Evolutionary conservation across 2,888 invertebrate species (phyloP).

Genomic region (Pediacus dermestoides): DNA sequence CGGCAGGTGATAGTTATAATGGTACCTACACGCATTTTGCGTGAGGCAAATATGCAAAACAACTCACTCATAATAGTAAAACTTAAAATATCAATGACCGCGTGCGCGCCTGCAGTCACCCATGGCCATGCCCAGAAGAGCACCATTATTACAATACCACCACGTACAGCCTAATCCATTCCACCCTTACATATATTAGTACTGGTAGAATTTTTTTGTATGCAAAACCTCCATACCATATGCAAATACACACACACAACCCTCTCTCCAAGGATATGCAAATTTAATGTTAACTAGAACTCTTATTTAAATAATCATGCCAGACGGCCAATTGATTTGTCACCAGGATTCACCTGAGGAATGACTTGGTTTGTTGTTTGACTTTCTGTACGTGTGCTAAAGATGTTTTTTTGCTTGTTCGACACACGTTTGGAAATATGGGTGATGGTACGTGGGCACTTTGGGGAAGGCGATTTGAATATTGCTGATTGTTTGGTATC

Average conservation of each 20-base stretch:
- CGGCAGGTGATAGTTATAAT: slow-evolving; percentile 13
- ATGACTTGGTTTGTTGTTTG: slow-evolving; percentile 6
- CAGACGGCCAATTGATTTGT: slow-evolving; percentile 11
- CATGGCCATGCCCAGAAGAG: no score
- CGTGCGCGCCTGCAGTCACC: slow-evolving; percentile 10
- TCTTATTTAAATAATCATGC: slow-evolving; percentile 15
- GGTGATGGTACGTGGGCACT: slow-evolving; percentile 3
- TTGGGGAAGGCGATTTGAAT: background rate
- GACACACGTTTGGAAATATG: slow-evolving; percentile 2
- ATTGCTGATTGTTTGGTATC: background rate
- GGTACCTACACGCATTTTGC: slow-evolving; percentile 13
- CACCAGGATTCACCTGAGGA: background rate
- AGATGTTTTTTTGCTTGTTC: slow-evolving; percentile 1
- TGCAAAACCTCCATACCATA: slow-evolving; percentile 26
- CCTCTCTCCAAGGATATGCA: slow-evolving; percentile 30
- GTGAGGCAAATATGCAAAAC: slow-evolving; percentile 20
- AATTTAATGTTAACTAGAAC: slow-evolving; percentile 21
- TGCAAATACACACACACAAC: no score
- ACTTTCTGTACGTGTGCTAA: slow-evolving; percentile 15
- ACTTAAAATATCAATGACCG: slow-evolving; percentile 28
- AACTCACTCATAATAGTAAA: slow-evolving; percentile 8
- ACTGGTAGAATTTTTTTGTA: slow-evolving; percentile 14
- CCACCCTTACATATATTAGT: slow-evolving; percentile 19
- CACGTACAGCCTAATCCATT: background rate
- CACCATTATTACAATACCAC: slow-evolving; percentile 2